These are phyloP conservation scores for Tupiocoris notatus DNA, from an alignment of 2,888 invertebrate genomes.

Conservation along the genomic window DNA sequence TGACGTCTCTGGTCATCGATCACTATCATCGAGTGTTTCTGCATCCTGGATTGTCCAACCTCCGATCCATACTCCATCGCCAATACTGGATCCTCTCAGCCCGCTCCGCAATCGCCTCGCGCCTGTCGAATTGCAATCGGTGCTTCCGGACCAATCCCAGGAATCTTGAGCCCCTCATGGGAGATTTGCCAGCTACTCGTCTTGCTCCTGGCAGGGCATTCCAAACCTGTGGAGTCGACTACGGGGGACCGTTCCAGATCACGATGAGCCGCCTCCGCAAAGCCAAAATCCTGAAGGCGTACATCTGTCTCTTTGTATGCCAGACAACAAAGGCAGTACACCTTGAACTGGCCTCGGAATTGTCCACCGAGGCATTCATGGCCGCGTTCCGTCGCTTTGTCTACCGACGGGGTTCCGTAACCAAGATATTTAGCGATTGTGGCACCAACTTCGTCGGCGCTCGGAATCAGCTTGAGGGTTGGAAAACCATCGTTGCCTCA, in stretches of 20 bases:
- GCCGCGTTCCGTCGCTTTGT: constrained; percentile 11
- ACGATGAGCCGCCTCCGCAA: constrained; percentile 34
- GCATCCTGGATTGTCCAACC: constrained; percentile 41
- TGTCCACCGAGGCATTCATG: constrained; percentile 47
- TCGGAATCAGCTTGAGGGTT: not conserved
- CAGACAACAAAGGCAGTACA: constrained; percentile 49
- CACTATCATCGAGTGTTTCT: constrained; percentile 33
- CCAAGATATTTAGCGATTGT: not conserved
- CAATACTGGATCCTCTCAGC: constrained; percentile 39
- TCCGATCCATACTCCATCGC: constrained; percentile 23
- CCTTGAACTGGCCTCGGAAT: constrained; percentile 46
- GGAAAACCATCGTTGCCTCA: not conserved
- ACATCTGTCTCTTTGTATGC: constrained; percentile 50
- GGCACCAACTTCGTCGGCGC: not conserved
- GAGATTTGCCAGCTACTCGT: constrained; percentile 36
- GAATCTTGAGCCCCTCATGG: constrained; percentile 41
- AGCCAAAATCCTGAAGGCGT: constrained; percentile 42
- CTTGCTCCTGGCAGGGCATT: constrained; percentile 42
- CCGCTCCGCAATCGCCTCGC: constrained; percentile 17
- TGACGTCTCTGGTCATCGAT: constrained; percentile 31
- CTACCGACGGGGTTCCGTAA: not conserved
- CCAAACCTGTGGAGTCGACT: not conserved
- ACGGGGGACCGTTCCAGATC: not conserved
- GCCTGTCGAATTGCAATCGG: constrained; percentile 11
- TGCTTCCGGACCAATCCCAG: constrained; percentile 36